Percentiles rank a stretch among this genome's conserved stretches.
Conservation (phyloP, 1,140 invertebrate species). For the Eubasilissa regina region DNA sequence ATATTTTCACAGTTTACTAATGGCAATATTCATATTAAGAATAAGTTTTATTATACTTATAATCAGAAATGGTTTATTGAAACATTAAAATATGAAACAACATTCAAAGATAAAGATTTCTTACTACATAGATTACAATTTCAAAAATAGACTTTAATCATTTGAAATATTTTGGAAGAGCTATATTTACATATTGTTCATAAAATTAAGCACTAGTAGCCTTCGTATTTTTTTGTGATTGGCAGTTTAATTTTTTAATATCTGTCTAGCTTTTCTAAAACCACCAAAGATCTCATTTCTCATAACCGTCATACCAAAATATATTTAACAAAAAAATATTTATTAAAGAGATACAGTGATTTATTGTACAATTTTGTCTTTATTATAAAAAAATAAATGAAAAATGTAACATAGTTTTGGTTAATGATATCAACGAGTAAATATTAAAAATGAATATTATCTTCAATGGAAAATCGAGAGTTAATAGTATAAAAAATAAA, state of each 20-base stretch:
- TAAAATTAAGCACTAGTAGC: constrained; percentile 28
- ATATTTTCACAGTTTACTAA: not conserved
- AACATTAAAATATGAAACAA: not conserved
- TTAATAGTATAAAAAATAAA: too few species aligned
- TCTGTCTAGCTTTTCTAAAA: too few species aligned
- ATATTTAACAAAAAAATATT: too few species aligned
- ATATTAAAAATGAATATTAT: too few species aligned
- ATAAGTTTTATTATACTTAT: not conserved
- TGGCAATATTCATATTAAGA: not conserved
- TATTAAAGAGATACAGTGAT: too few species aligned
- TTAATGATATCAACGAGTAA: too few species aligned
- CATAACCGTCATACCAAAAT: too few species aligned
- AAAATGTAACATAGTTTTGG: too few species aligned
- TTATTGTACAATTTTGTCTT: too few species aligned
- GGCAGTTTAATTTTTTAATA: not conserved
- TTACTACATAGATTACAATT: not conserved
- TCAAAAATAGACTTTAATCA: constrained; percentile 10
- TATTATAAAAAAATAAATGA: too few species aligned
- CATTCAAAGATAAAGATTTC: constrained; percentile 10
- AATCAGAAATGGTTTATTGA: not conserved
- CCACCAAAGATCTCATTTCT: too few species aligned
- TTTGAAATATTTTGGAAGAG: constrained; percentile 14
- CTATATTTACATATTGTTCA: not conserved
- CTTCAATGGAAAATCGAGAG: too few species aligned
- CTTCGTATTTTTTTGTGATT: constrained; percentile 6